Evolutionary conservation across 2,888 invertebrate species (phyloP).

Genomic region (Allygus modestus): DNA sequence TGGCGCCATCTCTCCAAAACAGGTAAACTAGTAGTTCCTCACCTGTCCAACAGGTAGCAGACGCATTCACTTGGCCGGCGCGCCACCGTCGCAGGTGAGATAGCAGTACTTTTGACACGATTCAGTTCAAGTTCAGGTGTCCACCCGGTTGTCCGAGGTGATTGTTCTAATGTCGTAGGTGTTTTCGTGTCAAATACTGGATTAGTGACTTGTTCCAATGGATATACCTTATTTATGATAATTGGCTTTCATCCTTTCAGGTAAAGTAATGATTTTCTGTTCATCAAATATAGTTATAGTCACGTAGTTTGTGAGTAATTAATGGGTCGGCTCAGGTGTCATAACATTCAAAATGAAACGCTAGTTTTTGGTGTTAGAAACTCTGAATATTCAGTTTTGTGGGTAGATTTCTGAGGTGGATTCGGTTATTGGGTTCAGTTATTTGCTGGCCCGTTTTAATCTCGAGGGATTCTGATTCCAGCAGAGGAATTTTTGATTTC

Average conservation of each 20-base stretch:
- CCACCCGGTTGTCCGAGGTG: background rate
- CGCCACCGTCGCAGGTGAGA: slow-evolving; percentile 38
- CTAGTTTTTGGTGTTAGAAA: too few relatives aligned
- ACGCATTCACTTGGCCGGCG: slow-evolving; percentile 2
- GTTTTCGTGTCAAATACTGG: slow-evolving; percentile 19
- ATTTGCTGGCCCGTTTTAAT: too few relatives aligned
- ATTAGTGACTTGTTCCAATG: slow-evolving; percentile 52
- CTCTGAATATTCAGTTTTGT: too few relatives aligned
- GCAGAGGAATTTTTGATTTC: background rate
- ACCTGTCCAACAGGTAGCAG: slow-evolving; percentile 53
- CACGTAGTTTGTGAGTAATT: background rate
- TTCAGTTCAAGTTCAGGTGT: slow-evolving; percentile 63
- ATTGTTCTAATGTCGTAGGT: slow-evolving; percentile 15
- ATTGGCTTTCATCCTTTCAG: slow-evolving; percentile 22
- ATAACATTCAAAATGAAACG: background rate
- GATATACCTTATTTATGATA: slow-evolving; percentile 58
- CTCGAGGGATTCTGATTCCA: too few relatives aligned
- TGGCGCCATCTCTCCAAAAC: background rate
- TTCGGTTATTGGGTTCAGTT: too few relatives aligned
- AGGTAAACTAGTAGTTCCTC: slow-evolving; percentile 17
- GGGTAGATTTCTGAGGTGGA: too few relatives aligned
- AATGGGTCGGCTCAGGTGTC: slow-evolving; percentile 6
- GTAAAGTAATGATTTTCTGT: slow-evolving; percentile 8
- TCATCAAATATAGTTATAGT: background rate
- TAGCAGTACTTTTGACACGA: slow-evolving; percentile 61